phyloP scores from a whole-genome alignment of 2,797 vertebrate species.

The Spea hammondii region DNA sequence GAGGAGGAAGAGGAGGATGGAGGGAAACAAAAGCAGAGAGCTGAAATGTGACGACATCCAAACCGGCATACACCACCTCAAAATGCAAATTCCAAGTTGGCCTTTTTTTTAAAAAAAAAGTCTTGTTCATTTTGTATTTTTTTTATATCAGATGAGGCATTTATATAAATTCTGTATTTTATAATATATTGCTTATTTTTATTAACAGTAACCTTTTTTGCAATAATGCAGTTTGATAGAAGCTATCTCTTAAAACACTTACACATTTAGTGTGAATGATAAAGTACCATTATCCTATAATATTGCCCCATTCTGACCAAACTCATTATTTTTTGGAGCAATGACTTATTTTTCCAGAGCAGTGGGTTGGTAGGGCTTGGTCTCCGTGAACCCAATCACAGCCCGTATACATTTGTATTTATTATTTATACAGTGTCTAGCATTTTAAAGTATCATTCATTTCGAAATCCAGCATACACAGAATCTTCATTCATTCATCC shows the following conservation, averaged over 20 bases:
- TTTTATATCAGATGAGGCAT: conserved; percentile 65
- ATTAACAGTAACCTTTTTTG: conserved; percentile 61
- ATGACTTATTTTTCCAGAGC: not conserved
- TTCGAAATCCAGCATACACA: not conserved
- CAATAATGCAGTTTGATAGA: conserved; percentile 4
- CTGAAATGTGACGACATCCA: conserved; percentile 81
- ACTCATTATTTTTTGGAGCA: not conserved
- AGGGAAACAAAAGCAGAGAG: conserved; percentile 71
- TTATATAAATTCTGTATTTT: conserved; percentile 71
- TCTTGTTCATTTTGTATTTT: conserved; percentile 62
- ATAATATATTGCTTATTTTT: conserved; percentile 70
- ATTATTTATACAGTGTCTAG: conserved; percentile 30
- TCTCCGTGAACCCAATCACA: not conserved
- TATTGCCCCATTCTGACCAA: conserved; percentile 9
- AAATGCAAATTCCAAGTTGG: conserved; percentile 38
- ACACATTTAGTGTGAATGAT: no score
- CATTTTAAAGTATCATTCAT: not conserved
- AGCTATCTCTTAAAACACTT: no score
- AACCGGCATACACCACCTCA: not conserved
- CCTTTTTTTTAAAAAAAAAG: conserved; percentile 20
- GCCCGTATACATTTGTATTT: conserved; percentile 23
- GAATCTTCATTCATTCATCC: no score
- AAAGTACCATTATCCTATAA: not conserved
- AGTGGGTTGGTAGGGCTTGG: not conserved
- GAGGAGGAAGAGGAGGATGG: conserved; percentile 71